Conservation (phyloP, 2,888 invertebrate genomes). For the Furcula furcula region DNA sequence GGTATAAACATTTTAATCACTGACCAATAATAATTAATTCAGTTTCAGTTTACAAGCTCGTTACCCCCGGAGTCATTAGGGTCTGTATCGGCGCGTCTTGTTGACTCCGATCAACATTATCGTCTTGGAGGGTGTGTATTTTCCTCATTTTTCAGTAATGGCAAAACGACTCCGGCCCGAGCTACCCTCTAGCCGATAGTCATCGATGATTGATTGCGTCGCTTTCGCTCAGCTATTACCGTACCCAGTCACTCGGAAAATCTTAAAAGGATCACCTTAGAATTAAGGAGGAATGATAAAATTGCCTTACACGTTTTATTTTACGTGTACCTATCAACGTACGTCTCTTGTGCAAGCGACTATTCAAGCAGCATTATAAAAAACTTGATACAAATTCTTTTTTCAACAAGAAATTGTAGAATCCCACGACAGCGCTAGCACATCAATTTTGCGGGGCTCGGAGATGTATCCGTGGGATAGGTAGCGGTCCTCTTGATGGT, state of each 20-base stretch:
- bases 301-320: constrained; percentile 12
- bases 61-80: constrained; percentile 20
- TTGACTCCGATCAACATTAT: constrained; percentile 35
- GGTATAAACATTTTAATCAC: not conserved
- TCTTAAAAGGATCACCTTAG: constrained; percentile 40
- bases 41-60: constrained; percentile 25
- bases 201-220: constrained; percentile 53
- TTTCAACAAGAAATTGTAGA: too few species aligned
- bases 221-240: constrained; percentile 45
- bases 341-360: too few species aligned
- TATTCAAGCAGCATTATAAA: too few species aligned
- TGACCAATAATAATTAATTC: constrained; percentile 4
- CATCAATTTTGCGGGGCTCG: too few species aligned
- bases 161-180: constrained; percentile 35
- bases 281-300: constrained; percentile 31
- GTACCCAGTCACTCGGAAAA: constrained; percentile 49
- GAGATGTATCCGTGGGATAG: too few species aligned
- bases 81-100: constrained; percentile 23
- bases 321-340: constrained; percentile 6
- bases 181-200: constrained; percentile 41
- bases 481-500: too few species aligned
- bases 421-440: too few species aligned
- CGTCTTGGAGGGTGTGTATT: constrained; percentile 32
- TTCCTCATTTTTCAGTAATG: constrained; percentile 46
- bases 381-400: too few species aligned